Percentiles rank a stretch among this genome's conserved stretches.
These are phyloP conservation scores for Bombus cullumanus DNA, from an alignment of 1,140 invertebrate species.

Conservation along the genomic window DNA sequence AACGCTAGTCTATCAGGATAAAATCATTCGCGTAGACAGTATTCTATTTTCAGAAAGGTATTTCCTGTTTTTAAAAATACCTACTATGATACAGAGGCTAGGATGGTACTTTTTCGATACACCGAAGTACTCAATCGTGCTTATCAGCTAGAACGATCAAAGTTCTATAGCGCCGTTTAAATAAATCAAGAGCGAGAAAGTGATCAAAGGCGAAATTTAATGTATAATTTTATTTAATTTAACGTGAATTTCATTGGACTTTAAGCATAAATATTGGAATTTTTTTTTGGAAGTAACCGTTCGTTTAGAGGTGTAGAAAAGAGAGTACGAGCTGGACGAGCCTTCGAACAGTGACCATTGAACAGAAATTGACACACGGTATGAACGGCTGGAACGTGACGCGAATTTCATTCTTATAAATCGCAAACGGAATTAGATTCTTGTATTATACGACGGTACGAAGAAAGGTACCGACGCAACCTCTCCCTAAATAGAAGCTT, in stretches of 20 bases:
- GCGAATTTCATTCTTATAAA: constrained; percentile 30
- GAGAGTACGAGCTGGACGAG: neutral
- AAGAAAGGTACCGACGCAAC: constrained; percentile 11
- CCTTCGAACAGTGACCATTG: neutral
- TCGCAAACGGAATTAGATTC: constrained; percentile 36
- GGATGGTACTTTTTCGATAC: neutral
- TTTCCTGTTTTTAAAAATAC: neutral
- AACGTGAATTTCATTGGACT: neutral
- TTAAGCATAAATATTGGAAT: neutral
- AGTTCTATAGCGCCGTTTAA: neutral
- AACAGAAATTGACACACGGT: constrained; percentile 28
- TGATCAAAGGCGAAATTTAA: neutral
- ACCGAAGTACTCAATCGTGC: neutral
- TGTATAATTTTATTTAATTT: neutral
- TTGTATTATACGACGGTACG: neutral
- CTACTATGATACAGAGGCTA: neutral
- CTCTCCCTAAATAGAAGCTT: constrained; percentile 24
- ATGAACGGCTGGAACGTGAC: constrained; percentile 12
- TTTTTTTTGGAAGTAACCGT: neutral
- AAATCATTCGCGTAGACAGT: neutral
- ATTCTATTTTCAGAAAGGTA: neutral
- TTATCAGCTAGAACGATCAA: neutral
- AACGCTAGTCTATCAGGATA: neutral
- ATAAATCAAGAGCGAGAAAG: neutral
- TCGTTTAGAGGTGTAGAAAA: neutral